These are phyloP conservation scores for Machimus atricapillus DNA, from an alignment of 2,888 invertebrate genomes.

Conservation along the genomic window DNA sequence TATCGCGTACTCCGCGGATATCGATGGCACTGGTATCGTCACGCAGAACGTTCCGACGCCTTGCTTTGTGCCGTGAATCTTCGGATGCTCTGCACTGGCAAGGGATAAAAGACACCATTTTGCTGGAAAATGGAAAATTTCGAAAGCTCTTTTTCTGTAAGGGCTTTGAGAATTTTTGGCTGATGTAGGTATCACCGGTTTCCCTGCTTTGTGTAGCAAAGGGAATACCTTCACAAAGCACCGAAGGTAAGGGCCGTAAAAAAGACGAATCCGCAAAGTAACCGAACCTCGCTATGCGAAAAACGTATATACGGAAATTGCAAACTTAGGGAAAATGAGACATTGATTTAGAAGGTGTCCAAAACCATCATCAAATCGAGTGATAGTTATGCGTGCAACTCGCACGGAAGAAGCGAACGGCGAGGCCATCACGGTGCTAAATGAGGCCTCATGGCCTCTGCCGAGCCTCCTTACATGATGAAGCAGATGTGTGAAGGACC, in stretches of 20 bases:
- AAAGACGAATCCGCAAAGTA: background rate
- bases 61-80: background rate
- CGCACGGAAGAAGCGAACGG: conserved; percentile 44
- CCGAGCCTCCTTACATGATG: background rate
- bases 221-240: background rate
- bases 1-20: background rate
- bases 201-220: background rate
- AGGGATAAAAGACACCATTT: conserved; percentile 23
- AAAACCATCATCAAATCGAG: conserved; percentile 49
- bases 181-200: background rate
- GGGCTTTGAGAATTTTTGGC: conserved; percentile 1
- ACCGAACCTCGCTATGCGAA: background rate
- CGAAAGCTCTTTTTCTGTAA: background rate
- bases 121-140: conserved; percentile 7
- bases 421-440: conserved; percentile 19
- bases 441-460: background rate
- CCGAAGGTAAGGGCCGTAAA: conserved; percentile 8
- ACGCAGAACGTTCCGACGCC: background rate
- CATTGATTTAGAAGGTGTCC: conserved; percentile 52
- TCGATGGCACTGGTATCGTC: background rate
- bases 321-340: conserved; percentile 47
- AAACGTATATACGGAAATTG: conserved; percentile 41
- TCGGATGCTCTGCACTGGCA: background rate
- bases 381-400: conserved; percentile 50
- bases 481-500: background rate